Base-by-base conservation (phyloP, 1,140 invertebrate genomes). In the Listronotus bonariensis region DNA sequence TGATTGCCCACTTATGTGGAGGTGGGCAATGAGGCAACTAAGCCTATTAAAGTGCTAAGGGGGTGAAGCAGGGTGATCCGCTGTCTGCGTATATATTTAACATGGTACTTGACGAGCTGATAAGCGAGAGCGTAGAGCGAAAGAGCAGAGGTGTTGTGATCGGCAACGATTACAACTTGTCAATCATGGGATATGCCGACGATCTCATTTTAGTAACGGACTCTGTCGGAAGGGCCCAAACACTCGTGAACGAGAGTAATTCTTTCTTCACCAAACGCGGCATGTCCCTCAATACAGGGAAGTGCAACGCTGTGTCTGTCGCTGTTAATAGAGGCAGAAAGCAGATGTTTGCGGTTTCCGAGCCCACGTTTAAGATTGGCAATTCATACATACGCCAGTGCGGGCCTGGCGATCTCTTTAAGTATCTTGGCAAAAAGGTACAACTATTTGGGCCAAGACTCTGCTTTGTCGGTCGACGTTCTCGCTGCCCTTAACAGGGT, bases 31-130 rank as follows among this genome's bases (percentile, higher is more conserved):
- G 40, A 58, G 9, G 15, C 36, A 18, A 71, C 70, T 36, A 41
- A 34, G 11, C 66, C 69, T 66, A 68, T 73, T 7, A 56, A 40
- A n/a, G 65, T 76, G 10, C 69, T 68, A 0, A 65, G 73, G 42
- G 72, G 0, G 72, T 76, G 0, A 74, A 80, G 42, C 83, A 84
- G 58, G 82, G 83, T 0, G 81, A 84, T 51, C 79, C 81, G 0
- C 71, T 84, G 6, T 80, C 78, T 0, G 78, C 81, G 1, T 26
- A 81, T 0, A 66, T 84, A 0, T 84, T 84, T 58, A 83, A 83
- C 65, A 58, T 80, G 38, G 77, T 78, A 0, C 73, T 84, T 43
- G 80, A 84, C 46, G 65, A 75, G 3, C 60, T 79, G 0, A 65
- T 82, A 0, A 31, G 20, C 3, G 62, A 48, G 36, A 12, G 12